Conservation (phyloP, 2,797 vertebrate species). For the Acanthopagrus latus region DNA sequence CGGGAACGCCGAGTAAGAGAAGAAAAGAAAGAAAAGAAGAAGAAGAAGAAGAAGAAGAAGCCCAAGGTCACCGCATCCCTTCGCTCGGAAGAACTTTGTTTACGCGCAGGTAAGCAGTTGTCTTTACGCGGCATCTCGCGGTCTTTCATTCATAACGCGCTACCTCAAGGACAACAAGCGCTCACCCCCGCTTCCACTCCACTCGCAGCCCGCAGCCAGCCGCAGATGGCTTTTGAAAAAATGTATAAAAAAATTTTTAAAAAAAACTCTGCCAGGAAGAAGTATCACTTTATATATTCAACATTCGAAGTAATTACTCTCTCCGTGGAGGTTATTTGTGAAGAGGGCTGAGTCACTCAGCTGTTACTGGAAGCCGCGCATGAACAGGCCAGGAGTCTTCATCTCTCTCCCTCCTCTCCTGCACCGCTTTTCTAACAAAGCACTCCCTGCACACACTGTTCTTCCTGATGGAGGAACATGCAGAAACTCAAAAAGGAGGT, state of each 20-base stretch:
- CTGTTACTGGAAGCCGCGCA: constrained; percentile 53
- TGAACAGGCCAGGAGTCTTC: constrained; percentile 8
- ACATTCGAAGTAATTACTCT: constrained; percentile 53
- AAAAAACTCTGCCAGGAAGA: constrained; percentile 27
- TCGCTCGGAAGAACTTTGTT: constrained; percentile 29
- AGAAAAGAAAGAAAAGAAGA: constrained; percentile 3
- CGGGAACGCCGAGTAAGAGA: constrained; percentile 13
- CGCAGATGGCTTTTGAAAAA: constrained; percentile 28
- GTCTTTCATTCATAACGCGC: background rate
- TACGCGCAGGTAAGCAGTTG: constrained; percentile 10
- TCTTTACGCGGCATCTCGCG: constrained; percentile 4
- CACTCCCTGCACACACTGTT: background rate
- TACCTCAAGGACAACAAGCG: constrained; percentile 43
- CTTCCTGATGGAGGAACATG: constrained; percentile 20
- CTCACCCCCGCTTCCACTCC: background rate
- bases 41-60: background rate
- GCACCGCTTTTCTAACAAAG: constrained; percentile 26
- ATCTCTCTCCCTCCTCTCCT: constrained; percentile 13
- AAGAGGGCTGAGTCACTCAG: constrained; percentile 61
- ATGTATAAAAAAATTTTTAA: too few relatives aligned
- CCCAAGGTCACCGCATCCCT: constrained; percentile 56
- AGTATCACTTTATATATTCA: constrained; percentile 40
- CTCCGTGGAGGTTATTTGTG: constrained; percentile 49
- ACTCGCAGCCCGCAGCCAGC: constrained; percentile 11
- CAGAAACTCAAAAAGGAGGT: constrained; percentile 40